Evolutionary conservation across 2,797 vertebrate genomes (phyloP), one percentile per base, ranked within the genome.

Genomic region (Melanotaenia nigrans): DNA sequence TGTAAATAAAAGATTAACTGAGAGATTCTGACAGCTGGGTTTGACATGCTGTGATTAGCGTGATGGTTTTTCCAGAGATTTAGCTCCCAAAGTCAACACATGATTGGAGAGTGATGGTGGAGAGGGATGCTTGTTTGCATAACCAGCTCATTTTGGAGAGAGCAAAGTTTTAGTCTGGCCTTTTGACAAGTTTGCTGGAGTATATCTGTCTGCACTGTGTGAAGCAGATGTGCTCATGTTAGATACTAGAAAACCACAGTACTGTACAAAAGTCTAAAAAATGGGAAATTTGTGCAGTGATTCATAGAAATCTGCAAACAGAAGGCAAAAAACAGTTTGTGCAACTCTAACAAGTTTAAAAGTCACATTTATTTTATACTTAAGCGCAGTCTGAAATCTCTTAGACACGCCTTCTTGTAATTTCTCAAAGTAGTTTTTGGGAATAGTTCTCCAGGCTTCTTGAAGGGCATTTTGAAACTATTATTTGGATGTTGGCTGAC

Each of bases 11-110:
- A 65, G 63, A 49, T 54, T 9, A 65, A 61, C 47, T 2, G 14
- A 3, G 40, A 57, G 2, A 24, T 24, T 47, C 0, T n/a, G 11
- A 42, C 54, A 65, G 59, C 4, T 71, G 59, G 47, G 69, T 28
- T 10, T 18, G 49, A 71, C 11, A 1, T 3, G 32, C 40, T 7
- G 38, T 47, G 54, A 51, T 68, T 49, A 35, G 16, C 16, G 0
- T 51, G 45, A 49, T 20, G 57, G 30, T 73, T 67, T 65, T 33
- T 33, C 11, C 51, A 60, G 25, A 30, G 63, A 72, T 45, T 65
- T 8, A n/a, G 24, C 16, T 32, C 22, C 0, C 33, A 14, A 10
- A 25, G 33, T 70, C 18, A n/a, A 11, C 55, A 38, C 14, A 1
- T 56, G 20, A 28, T 68, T 1, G 16, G 24, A 45, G 30, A 42